Percentiles rank a stretch among this genome's conserved stretches.
Evolutionary conservation across 2,113 vertebrate genomes (phyloP).

Genomic region (Catharus fuscescens): DNA sequence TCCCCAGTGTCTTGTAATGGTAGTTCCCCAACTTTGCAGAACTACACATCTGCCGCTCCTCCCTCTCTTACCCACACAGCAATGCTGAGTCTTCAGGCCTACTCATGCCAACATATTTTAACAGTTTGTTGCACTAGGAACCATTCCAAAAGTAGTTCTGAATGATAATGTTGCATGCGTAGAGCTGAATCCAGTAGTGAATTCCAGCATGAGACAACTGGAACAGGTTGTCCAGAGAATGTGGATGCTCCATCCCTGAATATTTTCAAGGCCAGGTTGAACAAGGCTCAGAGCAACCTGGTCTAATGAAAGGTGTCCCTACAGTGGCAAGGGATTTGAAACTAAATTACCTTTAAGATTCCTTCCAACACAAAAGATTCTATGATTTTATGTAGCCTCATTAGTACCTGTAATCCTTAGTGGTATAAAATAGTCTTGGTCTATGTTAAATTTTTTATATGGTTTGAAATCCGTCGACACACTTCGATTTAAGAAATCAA

Average conservation of each 20-base stretch:
- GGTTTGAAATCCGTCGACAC: not conserved
- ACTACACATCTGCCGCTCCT: not conserved
- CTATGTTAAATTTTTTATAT: not conserved
- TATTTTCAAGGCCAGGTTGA: not conserved
- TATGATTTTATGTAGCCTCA: not conserved
- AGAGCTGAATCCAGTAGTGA: not conserved
- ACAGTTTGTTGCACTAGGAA: not conserved
- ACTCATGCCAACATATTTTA: not conserved
- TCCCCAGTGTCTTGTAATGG: not conserved
- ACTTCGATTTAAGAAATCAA: not conserved
- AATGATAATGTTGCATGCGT: not conserved
- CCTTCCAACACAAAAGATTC: not conserved
- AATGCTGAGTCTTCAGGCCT: not conserved
- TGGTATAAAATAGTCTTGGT: not conserved
- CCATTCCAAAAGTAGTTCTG: not conserved
- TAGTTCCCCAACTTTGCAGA: not conserved
- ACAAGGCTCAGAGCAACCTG: not conserved
- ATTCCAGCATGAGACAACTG: not conserved
- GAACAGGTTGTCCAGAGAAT: not conserved
- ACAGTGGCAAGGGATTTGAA: not conserved
- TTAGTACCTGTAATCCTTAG: not conserved
- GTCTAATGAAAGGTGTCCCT: not conserved
- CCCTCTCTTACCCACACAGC: not conserved
- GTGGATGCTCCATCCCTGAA: not conserved
- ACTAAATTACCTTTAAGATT: not conserved